Base-by-base conservation (phyloP, 92 coral and sea anemone genomes). In the Virgularia gustaviana region DNA sequence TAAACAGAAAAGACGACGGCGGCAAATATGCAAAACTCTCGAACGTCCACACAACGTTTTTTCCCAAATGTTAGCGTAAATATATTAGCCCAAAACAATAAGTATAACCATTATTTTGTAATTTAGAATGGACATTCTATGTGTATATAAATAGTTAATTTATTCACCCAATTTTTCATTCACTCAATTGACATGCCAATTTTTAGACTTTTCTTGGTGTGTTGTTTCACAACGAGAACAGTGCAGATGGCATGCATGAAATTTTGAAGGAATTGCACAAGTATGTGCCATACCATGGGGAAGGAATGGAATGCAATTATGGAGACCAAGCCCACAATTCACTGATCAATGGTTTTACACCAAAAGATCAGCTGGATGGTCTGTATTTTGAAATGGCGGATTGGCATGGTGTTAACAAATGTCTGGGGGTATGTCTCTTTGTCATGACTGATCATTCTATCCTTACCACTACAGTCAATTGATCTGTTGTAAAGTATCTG, bases 321-420 rank as follows among this genome's bases (percentile, higher is more conserved):
- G 70, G 49, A 36, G 85, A 81, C 29, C 81, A 74, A 27, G 85
- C 81, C 22, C 84, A 79, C 24, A 62, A 68, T 24, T 56, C 80
- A 10, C 64, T 79, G 6, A 52, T 49, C 27, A 79, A 79, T 72
- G 84, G 74, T 0, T 79, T 79, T 19, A 72, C 80, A 8, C 57
- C 80, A 9, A 70, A 79, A 30, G 84, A 79, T 24, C 0, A 79
- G 1, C 45, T 72, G 27, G 80, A 79, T 0, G 79, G 84, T 9
- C 79, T 72, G 0, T 66, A 72, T 56, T 80, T 74, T 34, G 44
- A 79, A 49, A 62, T 79, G 39, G 79, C 84, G 18, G 84, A 79
- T 18, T 72, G 83, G 79, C 83, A 79, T 79, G 71, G 71, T 20
- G 71, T 65, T 8, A 79, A 79, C 18, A 79, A 60, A 62, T 71